Conservation (phyloP, 2,797 vertebrate genomes). For the Nyctibius grandis region DNA sequence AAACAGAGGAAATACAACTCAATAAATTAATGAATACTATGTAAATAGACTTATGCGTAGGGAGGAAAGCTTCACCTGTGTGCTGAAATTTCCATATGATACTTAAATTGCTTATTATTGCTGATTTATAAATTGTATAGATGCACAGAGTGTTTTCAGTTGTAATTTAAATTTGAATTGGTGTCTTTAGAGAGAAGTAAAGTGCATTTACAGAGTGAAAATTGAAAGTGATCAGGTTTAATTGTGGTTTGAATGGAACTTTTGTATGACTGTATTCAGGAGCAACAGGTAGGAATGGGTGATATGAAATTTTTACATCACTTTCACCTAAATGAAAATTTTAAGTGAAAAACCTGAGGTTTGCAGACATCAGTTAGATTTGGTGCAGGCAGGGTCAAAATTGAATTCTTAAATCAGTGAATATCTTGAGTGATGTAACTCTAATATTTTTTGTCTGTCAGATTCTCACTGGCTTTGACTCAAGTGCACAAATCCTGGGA, state of each 20-base stretch:
- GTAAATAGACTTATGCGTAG: background rate
- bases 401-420: background rate
- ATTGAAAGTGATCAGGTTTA: background rate
- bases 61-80: background rate
- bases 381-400: background rate
- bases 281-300: background rate
- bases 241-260: background rate
- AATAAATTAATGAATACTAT: too few species aligned
- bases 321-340: background rate
- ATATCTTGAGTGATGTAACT: background rate
- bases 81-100: background rate
- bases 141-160: background rate
- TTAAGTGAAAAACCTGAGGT: background rate
- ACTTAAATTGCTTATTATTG: background rate
- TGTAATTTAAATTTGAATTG: slow-evolving; percentile 7
- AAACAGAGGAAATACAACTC: background rate
- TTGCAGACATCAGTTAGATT: background rate
- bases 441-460: background rate
- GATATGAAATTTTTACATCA: background rate
- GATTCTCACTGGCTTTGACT: background rate
- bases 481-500: background rate
- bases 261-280: background rate
- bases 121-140: background rate
- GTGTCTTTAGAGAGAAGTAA: background rate
- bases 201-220: background rate